These are phyloP conservation scores for Podarcis lilfordi DNA, from an alignment of 2,797 vertebrate genomes.

Conservation along the genomic window DNA sequence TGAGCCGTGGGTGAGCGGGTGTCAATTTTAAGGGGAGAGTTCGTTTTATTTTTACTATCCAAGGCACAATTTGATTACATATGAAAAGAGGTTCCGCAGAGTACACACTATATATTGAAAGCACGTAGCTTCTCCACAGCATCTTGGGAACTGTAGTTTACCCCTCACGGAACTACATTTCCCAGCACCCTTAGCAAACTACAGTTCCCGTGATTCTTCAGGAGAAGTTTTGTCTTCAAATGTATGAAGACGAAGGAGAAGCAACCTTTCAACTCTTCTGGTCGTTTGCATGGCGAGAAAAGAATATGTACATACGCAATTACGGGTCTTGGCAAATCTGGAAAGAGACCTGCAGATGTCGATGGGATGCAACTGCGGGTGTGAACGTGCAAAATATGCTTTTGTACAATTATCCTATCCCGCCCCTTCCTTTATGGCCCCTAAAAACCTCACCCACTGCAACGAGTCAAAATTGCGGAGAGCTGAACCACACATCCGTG, in stretches of 20 bases:
- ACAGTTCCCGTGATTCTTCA: too few relatives aligned
- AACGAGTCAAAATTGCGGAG: neutral
- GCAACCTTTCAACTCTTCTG: too few relatives aligned
- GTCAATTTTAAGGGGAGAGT: neutral
- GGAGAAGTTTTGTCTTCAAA: too few relatives aligned
- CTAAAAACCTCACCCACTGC: neutral
- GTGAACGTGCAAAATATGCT: neutral
- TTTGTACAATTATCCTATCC: neutral
- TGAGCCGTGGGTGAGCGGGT: neutral
- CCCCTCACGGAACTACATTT: too few relatives aligned
- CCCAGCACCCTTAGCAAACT: too few relatives aligned
- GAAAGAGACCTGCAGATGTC: neutral
- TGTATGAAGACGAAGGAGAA: too few relatives aligned
- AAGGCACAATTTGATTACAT: neutral
- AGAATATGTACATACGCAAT: too few relatives aligned
- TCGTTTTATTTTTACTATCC: neutral
- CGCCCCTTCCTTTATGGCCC: neutral
- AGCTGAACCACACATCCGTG: neutral
- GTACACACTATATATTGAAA: too few relatives aligned
- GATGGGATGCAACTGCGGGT: neutral
- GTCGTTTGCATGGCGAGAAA: neutral
- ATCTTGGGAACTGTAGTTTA: too few relatives aligned
- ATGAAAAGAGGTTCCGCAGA: too few relatives aligned
- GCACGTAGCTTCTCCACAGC: too few relatives aligned
- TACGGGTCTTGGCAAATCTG: neutral